phyloP scores from a whole-genome alignment of 1,140 invertebrate species.

The Delia radicum region DNA sequence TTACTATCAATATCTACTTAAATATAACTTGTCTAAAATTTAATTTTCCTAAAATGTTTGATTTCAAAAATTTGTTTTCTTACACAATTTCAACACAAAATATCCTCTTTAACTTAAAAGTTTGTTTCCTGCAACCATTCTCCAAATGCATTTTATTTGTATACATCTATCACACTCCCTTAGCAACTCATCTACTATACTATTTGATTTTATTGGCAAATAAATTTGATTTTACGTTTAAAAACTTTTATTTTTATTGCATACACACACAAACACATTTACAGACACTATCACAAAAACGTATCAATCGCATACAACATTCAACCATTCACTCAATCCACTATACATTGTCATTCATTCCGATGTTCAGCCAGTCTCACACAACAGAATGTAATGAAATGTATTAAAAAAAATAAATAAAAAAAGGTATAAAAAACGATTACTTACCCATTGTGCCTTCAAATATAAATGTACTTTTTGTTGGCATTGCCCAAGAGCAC shows the following conservation, averaged over 20 bases:
- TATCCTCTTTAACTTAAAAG: no score
- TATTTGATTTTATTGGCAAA: constrained; percentile 23
- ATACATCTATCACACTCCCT: background rate
- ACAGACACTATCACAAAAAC: background rate
- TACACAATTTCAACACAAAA: no score
- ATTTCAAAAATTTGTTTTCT: no score
- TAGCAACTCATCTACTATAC: constrained; percentile 13
- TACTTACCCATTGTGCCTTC: constrained; percentile 54
- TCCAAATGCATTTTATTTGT: background rate
- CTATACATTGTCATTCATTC: background rate
- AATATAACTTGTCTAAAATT: no score
- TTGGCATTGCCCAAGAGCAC: constrained; percentile 66
- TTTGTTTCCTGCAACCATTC: no score
- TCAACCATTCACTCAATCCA: background rate
- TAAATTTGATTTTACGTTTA: constrained; percentile 19
- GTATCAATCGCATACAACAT: background rate
- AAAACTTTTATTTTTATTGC: background rate
- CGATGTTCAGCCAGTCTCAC: background rate
- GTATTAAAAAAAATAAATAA: background rate
- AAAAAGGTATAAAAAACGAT: background rate
- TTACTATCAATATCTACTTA: no score
- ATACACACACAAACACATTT: background rate
- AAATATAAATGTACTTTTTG: constrained; percentile 54
- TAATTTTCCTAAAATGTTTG: no score
- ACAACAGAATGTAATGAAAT: background rate